Base-by-base conservation (phyloP, 2,797 vertebrate genomes). In the Melanotaenia maccullochi region DNA sequence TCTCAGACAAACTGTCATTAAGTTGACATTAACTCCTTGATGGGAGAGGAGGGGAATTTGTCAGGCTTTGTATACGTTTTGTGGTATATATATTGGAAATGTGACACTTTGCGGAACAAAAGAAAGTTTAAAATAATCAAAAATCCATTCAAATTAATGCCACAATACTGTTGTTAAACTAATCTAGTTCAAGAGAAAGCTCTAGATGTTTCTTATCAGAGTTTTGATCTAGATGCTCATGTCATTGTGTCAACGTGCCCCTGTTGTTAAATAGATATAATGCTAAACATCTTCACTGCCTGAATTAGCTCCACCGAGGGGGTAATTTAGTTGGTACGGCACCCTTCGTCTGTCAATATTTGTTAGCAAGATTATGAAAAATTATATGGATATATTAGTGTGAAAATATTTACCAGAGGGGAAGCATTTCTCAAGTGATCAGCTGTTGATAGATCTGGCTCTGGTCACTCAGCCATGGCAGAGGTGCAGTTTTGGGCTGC, bases 1-100 rank as follows among this genome's bases (percentile, higher is more conserved):
- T 83, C 84, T 87, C 70, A 85, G 95, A 96, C 96, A 97, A 94
- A 93, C 96, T 96, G 94, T 97, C 95, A 97, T 98, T 98, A 97
- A 96, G 97, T 95, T 95, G 49, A 93, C 98, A 96, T 97, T 89
- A 96, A 96, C 95, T 94, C 93, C 93, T 94, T 94, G 94, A 95
- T 95, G 93, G 92, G 81, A 95, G 93, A 73, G 76, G 66, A 75
- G 84, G 87, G 88, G 87, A 90, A 92, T 92, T 90, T 90, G 90
- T 92, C 86, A 72, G 74, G 67, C 70, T 63, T 64, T 78, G 75
- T 82, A 65, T 86, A 65, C 68, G 79, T 82, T 90, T 77, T 70
- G 75, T 82, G 35, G 18, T 6, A 77, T 60, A 49, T 52, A 68
- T 56, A 25, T 71, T 49, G 36, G 20, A 24, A 69, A 54, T 11